These are phyloP conservation scores for Oscheius sp. DNA, from an alignment of 2,888 invertebrate species.

Conservation along the genomic window DNA sequence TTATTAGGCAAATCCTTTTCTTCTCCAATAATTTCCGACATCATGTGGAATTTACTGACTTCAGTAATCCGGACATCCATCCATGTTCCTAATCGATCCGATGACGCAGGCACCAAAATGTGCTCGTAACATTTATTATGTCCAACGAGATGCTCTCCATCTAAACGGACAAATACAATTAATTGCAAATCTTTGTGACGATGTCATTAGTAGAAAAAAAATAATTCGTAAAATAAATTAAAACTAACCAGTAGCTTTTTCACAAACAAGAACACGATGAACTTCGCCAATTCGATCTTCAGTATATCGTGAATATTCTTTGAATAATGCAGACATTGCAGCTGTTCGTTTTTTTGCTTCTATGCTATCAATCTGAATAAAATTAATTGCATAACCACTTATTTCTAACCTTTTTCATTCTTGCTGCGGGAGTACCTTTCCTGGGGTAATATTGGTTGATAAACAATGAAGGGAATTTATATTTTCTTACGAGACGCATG, in stretches of 20 bases:
- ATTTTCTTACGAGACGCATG: conserved; percentile 82
- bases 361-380: conserved; percentile 44
- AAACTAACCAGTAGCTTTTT: conserved; percentile 81
- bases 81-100: conserved; percentile 60
- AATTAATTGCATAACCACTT: conserved; percentile 76
- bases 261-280: conserved; percentile 86
- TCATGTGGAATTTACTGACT: conserved; percentile 71
- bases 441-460: conserved; percentile 98
- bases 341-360: conserved; percentile 90
- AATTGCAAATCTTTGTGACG: background rate
- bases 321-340: conserved; percentile 86
- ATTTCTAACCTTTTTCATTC: conserved; percentile 79
- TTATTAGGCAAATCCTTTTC: background rate
- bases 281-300: conserved; percentile 76
- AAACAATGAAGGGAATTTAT: conserved; percentile 88
- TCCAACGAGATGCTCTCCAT: conserved; percentile 88
- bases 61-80: conserved; percentile 58
- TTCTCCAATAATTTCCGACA: conserved; percentile 38
- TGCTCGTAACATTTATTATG: conserved; percentile 96
- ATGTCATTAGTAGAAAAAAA: background rate
- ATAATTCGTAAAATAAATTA: background rate
- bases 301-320: conserved; percentile 80
- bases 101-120: conserved; percentile 74
- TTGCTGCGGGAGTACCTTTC: conserved; percentile 94
- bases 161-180: conserved; percentile 75